Evolutionary conservation across 2,888 invertebrate species (phyloP), one percentile per base, ranked within the genome.

Genomic region (Cetonia aurata): DNA sequence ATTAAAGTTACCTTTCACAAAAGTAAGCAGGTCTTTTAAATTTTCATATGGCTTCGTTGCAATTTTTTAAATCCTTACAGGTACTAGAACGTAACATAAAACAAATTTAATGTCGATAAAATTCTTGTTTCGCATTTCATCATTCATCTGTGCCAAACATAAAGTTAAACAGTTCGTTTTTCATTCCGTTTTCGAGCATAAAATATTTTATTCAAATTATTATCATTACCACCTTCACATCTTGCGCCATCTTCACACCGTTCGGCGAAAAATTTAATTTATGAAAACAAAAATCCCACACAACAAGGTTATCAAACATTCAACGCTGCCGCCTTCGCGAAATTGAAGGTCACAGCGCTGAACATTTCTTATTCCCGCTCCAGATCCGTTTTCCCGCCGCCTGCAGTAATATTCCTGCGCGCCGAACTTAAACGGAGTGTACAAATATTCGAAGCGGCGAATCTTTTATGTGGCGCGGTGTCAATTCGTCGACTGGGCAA

Each of bases 401-500:
- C 37, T 10, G 13, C 17, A 0, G 25, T 10, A 52, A 6, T 17
- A 10, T 37, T 37, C 50, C 12, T 19, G 33, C 33, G 33, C 52
- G 12, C 33, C 15, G 41, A 13, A 50, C 62, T 65, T 50, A 65
- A 65, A 48, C 37, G 50, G 48, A 65, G 48, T 65, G 50, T 65
- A 65, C 62, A 50, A 65, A 65, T 48, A 65, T 65, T 50, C 50
- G 50, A 50, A 65, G 50, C 10, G 10, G 37, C 50, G 62, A 65
- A 50, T 65, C 50, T 62, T 65, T 65, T 65, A 65, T 65, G 50
- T 65, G 50, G 50, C 67, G 67, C 46, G 67, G 57, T 68, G 67
- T 68, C 67, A 68, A 68, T 68, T 68, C 67, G 57, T 68, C 46
- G 57, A 68, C 57, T 68, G 48, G 57, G 41, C 57, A 68, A 68